A percentile compares a stretch with the other conserved stretches of the same genome.
phyloP scores from a whole-genome alignment of 2,113 vertebrate species.

The Pachycephala philippinensis region DNA sequence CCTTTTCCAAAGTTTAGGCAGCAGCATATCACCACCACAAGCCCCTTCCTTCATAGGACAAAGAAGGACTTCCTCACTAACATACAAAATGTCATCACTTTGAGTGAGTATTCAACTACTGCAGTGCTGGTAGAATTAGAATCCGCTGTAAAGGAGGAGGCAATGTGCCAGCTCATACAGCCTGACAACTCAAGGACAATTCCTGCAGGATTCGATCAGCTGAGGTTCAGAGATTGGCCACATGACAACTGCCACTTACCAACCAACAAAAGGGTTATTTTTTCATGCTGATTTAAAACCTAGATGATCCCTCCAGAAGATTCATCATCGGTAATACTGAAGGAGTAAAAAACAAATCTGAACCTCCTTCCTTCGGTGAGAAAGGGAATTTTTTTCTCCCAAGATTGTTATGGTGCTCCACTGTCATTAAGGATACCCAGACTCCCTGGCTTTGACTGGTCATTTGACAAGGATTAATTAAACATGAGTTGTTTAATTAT shows the following conservation, averaged over 20 bases:
- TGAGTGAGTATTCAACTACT: neutral
- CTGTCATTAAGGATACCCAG: neutral
- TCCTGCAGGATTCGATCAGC: conserved; percentile 5
- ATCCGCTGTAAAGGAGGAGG: neutral
- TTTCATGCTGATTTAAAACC: neutral
- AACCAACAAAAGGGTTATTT: neutral
- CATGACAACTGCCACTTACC: neutral
- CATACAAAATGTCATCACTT: neutral
- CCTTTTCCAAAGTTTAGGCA: neutral
- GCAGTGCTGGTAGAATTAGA: neutral
- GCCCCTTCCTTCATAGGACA: neutral
- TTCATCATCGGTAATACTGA: neutral
- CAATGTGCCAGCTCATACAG: neutral
- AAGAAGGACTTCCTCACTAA: neutral
- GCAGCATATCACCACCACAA: neutral
- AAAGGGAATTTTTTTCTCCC: neutral
- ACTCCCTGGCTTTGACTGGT: neutral
- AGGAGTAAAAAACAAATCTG: neutral
- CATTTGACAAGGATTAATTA: neutral
- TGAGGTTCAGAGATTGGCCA: neutral
- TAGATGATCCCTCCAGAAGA: neutral
- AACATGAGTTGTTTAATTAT: neutral
- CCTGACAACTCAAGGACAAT: conserved; percentile 27
- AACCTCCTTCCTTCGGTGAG: neutral
- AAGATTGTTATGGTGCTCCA: neutral